Evolutionary conservation across 2,888 invertebrate genomes (phyloP).

Genomic region (Megastigmus dorsalis): DNA sequence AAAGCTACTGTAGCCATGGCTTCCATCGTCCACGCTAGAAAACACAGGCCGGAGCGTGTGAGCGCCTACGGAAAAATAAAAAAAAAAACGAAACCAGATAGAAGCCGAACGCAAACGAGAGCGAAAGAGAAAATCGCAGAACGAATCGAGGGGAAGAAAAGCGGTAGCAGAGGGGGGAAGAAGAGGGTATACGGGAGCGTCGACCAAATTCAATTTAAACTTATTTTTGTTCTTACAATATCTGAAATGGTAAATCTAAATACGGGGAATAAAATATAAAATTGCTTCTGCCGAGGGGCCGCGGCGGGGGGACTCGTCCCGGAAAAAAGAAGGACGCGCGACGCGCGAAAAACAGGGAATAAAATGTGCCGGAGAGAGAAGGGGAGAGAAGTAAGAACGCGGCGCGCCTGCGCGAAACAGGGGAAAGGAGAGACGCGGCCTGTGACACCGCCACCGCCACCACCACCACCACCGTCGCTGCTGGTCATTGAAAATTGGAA

Average conservation of each 20-base stretch:
- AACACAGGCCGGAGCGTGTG: neutral
- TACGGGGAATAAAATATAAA: conserved; percentile 71
- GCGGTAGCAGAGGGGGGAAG: conserved; percentile 20
- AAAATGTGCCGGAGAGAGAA: neutral
- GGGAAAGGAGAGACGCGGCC: conserved; percentile 24
- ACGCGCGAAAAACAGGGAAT: conserved; percentile 9
- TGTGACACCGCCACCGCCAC: conserved; percentile 52
- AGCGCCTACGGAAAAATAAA: conserved; percentile 24
- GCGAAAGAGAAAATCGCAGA: neutral
- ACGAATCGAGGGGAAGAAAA: neutral
- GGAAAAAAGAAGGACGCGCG: neutral
- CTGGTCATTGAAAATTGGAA: conserved; percentile 68
- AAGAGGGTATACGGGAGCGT: conserved; percentile 56
- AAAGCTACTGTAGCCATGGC: conserved; percentile 42
- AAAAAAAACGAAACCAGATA: neutral
- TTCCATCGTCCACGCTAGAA: conserved; percentile 8
- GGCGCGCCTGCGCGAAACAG: neutral
- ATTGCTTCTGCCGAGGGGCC: conserved; percentile 50
- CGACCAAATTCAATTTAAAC: conserved; percentile 71
- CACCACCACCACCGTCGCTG: too few species aligned
- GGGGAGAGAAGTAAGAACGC: conserved; percentile 11
- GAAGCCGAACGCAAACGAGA: neutral
- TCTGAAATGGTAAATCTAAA: conserved; percentile 71
- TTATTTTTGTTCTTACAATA: conserved; percentile 72
- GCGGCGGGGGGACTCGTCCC: neutral